phyloP scores from a whole-genome alignment of 2,888 invertebrate genomes.

The Stenichneumon culpator region DNA sequence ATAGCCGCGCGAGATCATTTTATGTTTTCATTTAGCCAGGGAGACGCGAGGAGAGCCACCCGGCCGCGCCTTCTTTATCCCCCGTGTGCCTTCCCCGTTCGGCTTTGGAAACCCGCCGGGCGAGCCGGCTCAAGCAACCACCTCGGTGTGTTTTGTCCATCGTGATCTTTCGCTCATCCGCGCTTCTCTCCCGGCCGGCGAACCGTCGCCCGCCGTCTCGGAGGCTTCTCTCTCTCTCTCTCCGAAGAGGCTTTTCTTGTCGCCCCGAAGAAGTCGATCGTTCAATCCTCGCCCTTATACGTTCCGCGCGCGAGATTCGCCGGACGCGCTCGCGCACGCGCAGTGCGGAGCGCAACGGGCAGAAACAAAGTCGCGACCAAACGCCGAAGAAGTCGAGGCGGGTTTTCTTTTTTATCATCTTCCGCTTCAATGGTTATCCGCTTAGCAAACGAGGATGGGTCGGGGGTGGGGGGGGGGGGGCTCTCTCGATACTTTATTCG shows the following conservation, averaged over 20 bases:
- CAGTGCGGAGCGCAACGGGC: not conserved
- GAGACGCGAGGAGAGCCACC: slow-evolving; percentile 3
- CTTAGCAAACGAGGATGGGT: not conserved
- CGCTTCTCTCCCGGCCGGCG: not conserved
- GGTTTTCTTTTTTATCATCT: not conserved
- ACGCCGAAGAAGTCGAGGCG: slow-evolving; percentile 4
- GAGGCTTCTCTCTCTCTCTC: slow-evolving; percentile 57
- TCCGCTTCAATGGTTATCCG: not conserved
- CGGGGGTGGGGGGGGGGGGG: not conserved
- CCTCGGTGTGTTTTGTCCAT: slow-evolving; percentile 45
- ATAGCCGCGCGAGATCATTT: slow-evolving; percentile 80
- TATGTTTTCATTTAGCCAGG: slow-evolving; percentile 79
- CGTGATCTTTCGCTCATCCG: slow-evolving; percentile 1
- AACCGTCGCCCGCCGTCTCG: not conserved
- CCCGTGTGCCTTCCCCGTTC: not conserved
- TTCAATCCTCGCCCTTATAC: slow-evolving; percentile 65
- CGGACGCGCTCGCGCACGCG: not conserved
- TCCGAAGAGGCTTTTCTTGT: slow-evolving; percentile 60
- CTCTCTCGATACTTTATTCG: not conserved
- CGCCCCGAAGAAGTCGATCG: slow-evolving; percentile 62
- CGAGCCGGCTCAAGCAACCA: slow-evolving; percentile 20
- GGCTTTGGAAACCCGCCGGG: slow-evolving; percentile 1
- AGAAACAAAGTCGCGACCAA: not conserved
- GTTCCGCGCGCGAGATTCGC: slow-evolving; percentile 32
- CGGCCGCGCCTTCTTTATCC: slow-evolving; percentile 10